Base-by-base conservation (phyloP, 2,797 vertebrate species). In the Cuniculus paca region DNA sequence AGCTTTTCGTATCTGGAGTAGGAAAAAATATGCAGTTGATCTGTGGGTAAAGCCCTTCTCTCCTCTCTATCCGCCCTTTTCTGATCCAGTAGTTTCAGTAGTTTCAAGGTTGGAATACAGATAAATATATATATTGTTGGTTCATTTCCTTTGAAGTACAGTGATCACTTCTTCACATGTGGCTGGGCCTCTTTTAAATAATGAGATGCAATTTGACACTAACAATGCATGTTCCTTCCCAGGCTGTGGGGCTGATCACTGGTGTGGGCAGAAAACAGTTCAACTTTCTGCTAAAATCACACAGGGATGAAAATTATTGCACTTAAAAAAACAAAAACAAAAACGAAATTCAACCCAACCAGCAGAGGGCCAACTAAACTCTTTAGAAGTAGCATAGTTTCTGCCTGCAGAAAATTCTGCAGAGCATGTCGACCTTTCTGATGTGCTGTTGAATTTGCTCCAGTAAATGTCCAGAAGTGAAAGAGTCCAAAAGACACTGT, bases 401-500 rank as follows among this genome's bases (percentile, higher is more conserved):
- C 87, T 87, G 96, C 97, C 98, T 91, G 34, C 63, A 36, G 34
- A 8, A 68, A 68, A 36, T 36, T 58, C 90, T 45, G 94, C 74
- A 79, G 48, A 98, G 94, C 63, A 4, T 96, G 97, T 96, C 97
- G 97, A 97, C 93, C 88, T 97, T 96, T 74, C 60, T 63, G 94
- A 88, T 97, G 96, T 97, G 95, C 4, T 48, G 91, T 86, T 95
- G 97, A 97, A 97, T 98, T 98, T 98, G 98, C 98, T 99, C 98
- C 98, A 56, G 96, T 91, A 98, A 98, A 98, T 1, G 98, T 98
- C 97, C 98, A 97, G 98, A 98, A 98, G 98, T 97, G n/a, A 98
- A 98, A 98, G 96, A 98, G 97, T 98, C 98, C 96, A 97, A 98
- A 99, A 98, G 99, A 99, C 98, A 98, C 98, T 97, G 98, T 98